Base-by-base conservation (phyloP, 2,797 vertebrate species). In the Gymnodraco acuticeps region DNA sequence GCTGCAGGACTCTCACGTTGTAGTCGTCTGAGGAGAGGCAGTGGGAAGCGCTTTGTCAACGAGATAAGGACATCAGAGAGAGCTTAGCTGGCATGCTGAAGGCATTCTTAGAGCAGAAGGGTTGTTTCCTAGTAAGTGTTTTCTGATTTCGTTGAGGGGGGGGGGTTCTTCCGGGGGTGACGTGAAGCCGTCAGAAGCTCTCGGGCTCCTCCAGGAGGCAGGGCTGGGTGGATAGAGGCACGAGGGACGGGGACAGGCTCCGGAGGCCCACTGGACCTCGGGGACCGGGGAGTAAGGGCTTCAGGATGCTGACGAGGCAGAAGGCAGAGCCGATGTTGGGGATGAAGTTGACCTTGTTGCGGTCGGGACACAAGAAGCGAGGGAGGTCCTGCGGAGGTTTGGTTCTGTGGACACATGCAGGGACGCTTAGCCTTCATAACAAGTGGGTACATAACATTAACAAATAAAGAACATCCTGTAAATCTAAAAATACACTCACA, bases 271-370 rank as follows among this genome's bases (percentile, higher is more conserved):
- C 87, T 9, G 33, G 33, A 38, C 33, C 33, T 38, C 33, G 96
- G 96, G 16, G 97, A 9, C 33, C 96, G 47, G 98, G 97, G 59
- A 98, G 96, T 78, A 99, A 94, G 42, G 98, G 98, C 92, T 99
- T 99, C 84, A 99, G 96, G 93, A 99, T 99, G 93, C 97, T 99
- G 94, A 99, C 98, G 38, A 99, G 95, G 95, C 98, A 99, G 95
- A 99, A 99, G 81, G 98, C 98, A 52, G 98, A 99, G 86, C 98
- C 98, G 56, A 98, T 99, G 94, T 99, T 99, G 66, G 98, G 98
- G 93, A 99, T 99, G 95, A 99, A 99, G 96, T 99, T 99, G 88
- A 99, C 98, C 95, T 99, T 99, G 95, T 99, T 99, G 92, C 98
- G 97, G 95, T 99, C 98, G 19, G 98, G 98, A 87, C 98, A 98